Percentiles rank a stretch among this genome's conserved stretches.
Conservation (phyloP, 2,888 invertebrate genomes). For the Scaptomyza parva region DNA sequence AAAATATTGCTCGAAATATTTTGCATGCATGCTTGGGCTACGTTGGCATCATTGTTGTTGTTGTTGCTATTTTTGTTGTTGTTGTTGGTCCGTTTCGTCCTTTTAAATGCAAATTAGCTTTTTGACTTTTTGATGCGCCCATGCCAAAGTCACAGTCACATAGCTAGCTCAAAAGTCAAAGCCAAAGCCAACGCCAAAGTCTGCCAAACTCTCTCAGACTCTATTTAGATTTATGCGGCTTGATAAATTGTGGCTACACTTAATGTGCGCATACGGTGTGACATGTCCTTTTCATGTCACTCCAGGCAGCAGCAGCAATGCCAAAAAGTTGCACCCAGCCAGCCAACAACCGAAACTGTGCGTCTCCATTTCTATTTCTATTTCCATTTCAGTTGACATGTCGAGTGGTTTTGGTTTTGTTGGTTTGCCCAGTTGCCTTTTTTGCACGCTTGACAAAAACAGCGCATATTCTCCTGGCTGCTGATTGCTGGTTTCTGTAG, state of each 20-base stretch:
- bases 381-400: conserved; percentile 75
- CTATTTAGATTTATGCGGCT: conserved; percentile 78
- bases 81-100: conserved; percentile 42
- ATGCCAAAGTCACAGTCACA: conserved; percentile 33
- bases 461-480: conserved; percentile 39
- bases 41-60: conserved; percentile 63
- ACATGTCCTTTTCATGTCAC: conserved; percentile 79
- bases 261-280: conserved; percentile 79
- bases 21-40: conserved; percentile 48
- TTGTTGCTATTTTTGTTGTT: conserved; percentile 35
- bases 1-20: conserved; percentile 74
- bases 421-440: conserved; percentile 57
- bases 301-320: conserved; percentile 36
- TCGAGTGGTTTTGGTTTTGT: conserved; percentile 80
- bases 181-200: conserved; percentile 21
- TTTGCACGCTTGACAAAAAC: conserved; percentile 71
- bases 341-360: conserved; percentile 8
- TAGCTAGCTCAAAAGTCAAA: too few relatives aligned
- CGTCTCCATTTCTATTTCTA: conserved; percentile 22
- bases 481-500: conserved; percentile 25
- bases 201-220: conserved; percentile 64
- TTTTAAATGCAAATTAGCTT: conserved; percentile 81
- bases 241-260: conserved; percentile 81
- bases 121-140: conserved; percentile 77
- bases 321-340: conserved; percentile 64